Conservation (phyloP, 2,888 invertebrate species). For the Trachelus troglodyta region DNA sequence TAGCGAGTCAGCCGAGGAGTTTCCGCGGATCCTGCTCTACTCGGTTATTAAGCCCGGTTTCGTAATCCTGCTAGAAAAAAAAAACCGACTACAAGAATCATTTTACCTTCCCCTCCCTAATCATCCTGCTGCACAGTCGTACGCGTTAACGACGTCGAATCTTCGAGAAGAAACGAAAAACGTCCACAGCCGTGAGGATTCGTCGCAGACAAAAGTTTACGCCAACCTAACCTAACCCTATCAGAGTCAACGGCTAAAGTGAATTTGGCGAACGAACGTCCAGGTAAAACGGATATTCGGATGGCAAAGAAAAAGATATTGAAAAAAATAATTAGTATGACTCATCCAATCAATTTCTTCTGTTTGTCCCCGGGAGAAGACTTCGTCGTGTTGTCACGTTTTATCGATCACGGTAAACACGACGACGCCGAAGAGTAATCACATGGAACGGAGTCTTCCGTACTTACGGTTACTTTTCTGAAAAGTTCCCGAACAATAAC, state of each 20-base stretch:
- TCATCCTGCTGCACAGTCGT: slow-evolving; percentile 17
- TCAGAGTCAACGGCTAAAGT: neutral
- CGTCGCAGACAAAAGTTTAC: neutral
- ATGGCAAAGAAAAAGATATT: slow-evolving; percentile 6
- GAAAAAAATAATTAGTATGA: neutral
- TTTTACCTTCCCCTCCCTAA: slow-evolving; percentile 27
- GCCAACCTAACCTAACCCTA: neutral
- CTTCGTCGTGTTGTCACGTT: neutral
- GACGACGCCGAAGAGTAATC: neutral
- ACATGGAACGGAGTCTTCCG: neutral
- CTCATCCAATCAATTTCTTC: neutral
- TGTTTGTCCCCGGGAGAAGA: neutral
- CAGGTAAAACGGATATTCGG: neutral
- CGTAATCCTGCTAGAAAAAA: slow-evolving; percentile 50
- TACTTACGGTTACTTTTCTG: neutral
- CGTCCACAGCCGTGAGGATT: neutral
- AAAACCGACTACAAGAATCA: neutral
- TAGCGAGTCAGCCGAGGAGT: slow-evolving; percentile 39
- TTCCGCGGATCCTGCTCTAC: slow-evolving; percentile 53
- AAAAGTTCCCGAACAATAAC: neutral
- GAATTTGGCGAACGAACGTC: no score
- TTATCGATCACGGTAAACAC: neutral
- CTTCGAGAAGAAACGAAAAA: slow-evolving; percentile 14
- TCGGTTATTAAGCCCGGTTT: slow-evolving; percentile 60
- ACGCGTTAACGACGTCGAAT: slow-evolving; percentile 22